A percentile compares a stretch with the other conserved stretches of the same genome.
These are phyloP conservation scores for Antitype chi DNA, from an alignment of 2,888 invertebrate genomes.

Conservation along the genomic window DNA sequence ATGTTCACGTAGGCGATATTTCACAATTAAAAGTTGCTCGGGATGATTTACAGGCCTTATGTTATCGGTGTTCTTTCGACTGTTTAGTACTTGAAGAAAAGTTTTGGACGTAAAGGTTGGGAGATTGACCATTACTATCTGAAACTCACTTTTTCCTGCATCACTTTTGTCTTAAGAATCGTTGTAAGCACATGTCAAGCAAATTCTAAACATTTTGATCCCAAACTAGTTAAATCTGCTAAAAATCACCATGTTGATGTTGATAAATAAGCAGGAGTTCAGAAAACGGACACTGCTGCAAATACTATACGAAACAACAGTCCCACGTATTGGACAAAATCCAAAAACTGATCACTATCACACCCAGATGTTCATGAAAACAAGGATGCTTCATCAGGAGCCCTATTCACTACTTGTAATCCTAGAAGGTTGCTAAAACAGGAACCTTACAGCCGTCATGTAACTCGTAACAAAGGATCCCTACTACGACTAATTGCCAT, in stretches of 20 bases:
- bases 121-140: background rate
- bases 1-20: constrained; percentile 46
- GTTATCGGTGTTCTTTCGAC: constrained; percentile 22
- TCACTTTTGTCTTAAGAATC: too few relatives aligned
- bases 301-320: constrained; percentile 16
- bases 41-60: constrained; percentile 25
- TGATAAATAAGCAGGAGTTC: background rate
- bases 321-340: constrained; percentile 26
- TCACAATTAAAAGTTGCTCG: constrained; percentile 55
- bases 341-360: constrained; percentile 46
- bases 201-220: background rate
- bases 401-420: constrained; percentile 60
- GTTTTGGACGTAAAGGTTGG: background rate
- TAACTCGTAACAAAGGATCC: constrained; percentile 73
- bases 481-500: constrained; percentile 81
- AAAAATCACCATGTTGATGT: background rate
- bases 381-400: constrained; percentile 41
- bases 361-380: constrained; percentile 45
- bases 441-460: constrained; percentile 71
- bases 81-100: background rate
- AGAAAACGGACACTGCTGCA: background rate
- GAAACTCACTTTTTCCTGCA: background rate
- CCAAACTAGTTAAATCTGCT: background rate
- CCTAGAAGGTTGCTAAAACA: constrained; percentile 64
- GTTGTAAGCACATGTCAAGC: background rate